Evolutionary conservation across 2,797 vertebrate genomes (phyloP).

Genomic region (Thalassophryne amazonica): DNA sequence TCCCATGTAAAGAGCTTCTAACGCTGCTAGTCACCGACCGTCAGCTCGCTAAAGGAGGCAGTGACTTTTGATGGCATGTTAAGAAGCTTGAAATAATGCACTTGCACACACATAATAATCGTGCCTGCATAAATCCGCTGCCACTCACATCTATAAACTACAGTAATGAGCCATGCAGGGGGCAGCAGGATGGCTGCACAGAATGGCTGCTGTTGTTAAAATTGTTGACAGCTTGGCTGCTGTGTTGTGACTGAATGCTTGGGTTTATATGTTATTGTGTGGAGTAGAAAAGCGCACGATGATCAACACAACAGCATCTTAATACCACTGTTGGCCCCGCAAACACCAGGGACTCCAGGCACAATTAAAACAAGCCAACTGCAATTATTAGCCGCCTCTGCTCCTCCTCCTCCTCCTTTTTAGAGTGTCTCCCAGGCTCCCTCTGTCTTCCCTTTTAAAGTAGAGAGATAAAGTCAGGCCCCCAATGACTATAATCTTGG

Average conservation of each 20-base stretch:
- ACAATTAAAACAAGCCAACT: conserved; percentile 64
- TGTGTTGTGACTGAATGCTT: conserved; percentile 4
- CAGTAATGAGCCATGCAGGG: conserved; percentile 5
- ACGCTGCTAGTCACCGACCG: conserved; percentile 21
- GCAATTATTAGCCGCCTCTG: conserved; percentile 53
- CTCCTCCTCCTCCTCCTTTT: conserved; percentile 9
- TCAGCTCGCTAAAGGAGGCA: conserved; percentile 25
- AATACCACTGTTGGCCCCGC: conserved; percentile 25
- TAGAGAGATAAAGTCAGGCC: conserved; percentile 43
- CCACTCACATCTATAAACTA: background rate
- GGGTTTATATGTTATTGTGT: conserved; percentile 38
- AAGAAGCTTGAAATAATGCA: conserved; percentile 25
- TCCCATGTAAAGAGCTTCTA: too few relatives aligned
- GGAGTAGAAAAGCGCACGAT: conserved; percentile 39
- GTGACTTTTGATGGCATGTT: conserved; percentile 8
- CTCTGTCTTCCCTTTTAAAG: conserved; percentile 21
- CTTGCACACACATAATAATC: conserved; percentile 17
- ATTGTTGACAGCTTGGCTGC: conserved; percentile 48
- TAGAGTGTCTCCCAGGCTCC: background rate
- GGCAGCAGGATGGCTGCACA: conserved; percentile 4
- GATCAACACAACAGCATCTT: conserved; percentile 36
- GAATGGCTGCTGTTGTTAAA: conserved; percentile 37
- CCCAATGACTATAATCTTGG: conserved; percentile 42
- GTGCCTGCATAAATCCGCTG: conserved; percentile 5
- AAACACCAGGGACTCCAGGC: conserved; percentile 46